Percentiles rank a stretch among this genome's conserved stretches.
These are phyloP conservation scores for Tichodroma muraria DNA, from an alignment of 2,113 vertebrate genomes.

Conservation along the genomic window DNA sequence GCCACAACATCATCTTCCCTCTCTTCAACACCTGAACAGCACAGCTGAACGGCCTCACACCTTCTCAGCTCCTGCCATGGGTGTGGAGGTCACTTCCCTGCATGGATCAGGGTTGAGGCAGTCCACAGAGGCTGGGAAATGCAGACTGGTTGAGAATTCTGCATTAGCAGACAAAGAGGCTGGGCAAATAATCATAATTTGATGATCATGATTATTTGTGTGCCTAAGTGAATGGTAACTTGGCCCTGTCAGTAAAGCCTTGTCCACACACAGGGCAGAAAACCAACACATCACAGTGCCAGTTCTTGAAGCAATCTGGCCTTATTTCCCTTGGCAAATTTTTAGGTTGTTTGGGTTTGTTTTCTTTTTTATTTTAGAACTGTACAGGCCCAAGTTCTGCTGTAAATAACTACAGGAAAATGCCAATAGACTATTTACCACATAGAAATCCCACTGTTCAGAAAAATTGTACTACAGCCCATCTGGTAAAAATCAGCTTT, in stretches of 20 bases:
- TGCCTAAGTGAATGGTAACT: not conserved
- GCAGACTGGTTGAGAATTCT: not conserved
- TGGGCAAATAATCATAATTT: not conserved
- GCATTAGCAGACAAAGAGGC: not conserved
- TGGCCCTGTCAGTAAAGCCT: not conserved
- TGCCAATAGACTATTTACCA: not conserved
- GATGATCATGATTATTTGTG: not conserved
- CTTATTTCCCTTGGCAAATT: not conserved
- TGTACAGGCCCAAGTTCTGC: not conserved
- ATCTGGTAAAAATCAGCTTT: not conserved
- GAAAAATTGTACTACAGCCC: not conserved
- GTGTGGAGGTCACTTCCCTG: not conserved
- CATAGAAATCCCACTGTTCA: not conserved
- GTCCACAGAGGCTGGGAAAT: not conserved
- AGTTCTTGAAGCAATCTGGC: not conserved
- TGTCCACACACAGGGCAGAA: not conserved
- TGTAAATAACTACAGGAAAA: not conserved
- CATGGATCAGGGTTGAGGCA: fast-evolving
- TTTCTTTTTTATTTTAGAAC: not conserved
- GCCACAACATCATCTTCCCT: not conserved
- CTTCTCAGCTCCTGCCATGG: not conserved
- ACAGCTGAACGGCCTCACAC: not conserved
- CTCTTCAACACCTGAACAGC: not conserved
- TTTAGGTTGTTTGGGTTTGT: not conserved
- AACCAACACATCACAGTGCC: not conserved